Evolutionary conservation across 2,888 invertebrate species (phyloP).

Genomic region (Girardia tigrina): DNA sequence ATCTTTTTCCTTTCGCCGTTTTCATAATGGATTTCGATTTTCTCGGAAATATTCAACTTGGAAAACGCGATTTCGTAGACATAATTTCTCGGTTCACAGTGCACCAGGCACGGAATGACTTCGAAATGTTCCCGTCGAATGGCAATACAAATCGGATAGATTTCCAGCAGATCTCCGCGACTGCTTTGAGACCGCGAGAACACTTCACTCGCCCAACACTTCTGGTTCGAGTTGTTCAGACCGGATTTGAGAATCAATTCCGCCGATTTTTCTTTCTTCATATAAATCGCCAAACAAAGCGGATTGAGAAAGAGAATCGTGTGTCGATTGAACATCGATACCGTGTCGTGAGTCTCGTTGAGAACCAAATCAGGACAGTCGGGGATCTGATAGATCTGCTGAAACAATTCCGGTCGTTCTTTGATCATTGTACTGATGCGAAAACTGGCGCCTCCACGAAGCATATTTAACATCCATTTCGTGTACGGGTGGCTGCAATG

Average conservation of each 20-base stretch:
- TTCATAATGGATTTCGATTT: conserved; percentile 24
- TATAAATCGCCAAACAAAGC: conserved; percentile 32
- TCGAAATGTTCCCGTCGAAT: conserved; percentile 33
- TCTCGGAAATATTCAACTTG: not conserved
- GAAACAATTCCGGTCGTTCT: conserved; percentile 30
- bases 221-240: conserved; percentile 28
- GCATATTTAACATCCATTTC: conserved; percentile 34
- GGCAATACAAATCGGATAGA: conserved; percentile 31
- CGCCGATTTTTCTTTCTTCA: conserved; percentile 32
- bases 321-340: conserved; percentile 21
- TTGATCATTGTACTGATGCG: conserved; percentile 28
- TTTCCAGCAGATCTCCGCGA: conserved; percentile 29
- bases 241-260: conserved; percentile 32
- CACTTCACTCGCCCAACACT: conserved; percentile 31
- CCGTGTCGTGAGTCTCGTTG: conserved; percentile 24
- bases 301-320: conserved; percentile 31
- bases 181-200: conserved; percentile 26
- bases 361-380: conserved; percentile 20
- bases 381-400: conserved; percentile 30
- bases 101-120: conserved; percentile 16
- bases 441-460: conserved; percentile 23
- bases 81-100: not conserved
- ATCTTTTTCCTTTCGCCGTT: conserved; percentile 26
- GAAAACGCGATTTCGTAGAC: not conserved
- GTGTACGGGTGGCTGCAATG: conserved; percentile 31